Evolutionary conservation across 2,888 invertebrate genomes (phyloP).

Genomic region (Mycalesis mineus): DNA sequence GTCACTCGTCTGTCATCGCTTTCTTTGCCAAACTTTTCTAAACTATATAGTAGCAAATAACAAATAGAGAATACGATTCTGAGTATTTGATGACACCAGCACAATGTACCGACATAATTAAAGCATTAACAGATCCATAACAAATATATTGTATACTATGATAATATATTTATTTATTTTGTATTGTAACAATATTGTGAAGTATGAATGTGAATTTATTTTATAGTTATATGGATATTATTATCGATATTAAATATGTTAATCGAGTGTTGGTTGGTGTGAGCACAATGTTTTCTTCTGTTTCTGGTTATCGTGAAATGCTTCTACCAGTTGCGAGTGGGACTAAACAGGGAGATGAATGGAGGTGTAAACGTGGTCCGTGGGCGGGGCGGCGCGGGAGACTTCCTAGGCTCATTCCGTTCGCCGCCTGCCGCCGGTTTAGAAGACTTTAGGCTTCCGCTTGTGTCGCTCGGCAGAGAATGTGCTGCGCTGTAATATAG

Average conservation of each 20-base stretch:
- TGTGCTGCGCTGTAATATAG: slow-evolving; percentile 8
- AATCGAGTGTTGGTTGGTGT: slow-evolving; percentile 61
- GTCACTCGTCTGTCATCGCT: slow-evolving; percentile 54
- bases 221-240: slow-evolving; percentile 40
- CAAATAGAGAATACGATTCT: slow-evolving; percentile 44
- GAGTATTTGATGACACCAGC: slow-evolving; percentile 61
- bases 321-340: slow-evolving; percentile 61
- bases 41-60: slow-evolving; percentile 42
- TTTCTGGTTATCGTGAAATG: slow-evolving; percentile 47
- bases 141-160: slow-evolving; percentile 40
- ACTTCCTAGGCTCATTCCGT: slow-evolving; percentile 4
- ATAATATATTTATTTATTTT: slow-evolving; percentile 48
- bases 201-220: slow-evolving; percentile 53
- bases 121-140: slow-evolving; percentile 32
- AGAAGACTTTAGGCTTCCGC: slow-evolving; percentile 15
- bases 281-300: slow-evolving; percentile 56
- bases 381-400: slow-evolving; percentile 27
- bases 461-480: slow-evolving; percentile 1
- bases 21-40: slow-evolving; percentile 61
- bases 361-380: slow-evolving; percentile 31
- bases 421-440: slow-evolving; percentile 6
- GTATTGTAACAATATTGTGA: slow-evolving; percentile 46
- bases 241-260: slow-evolving; percentile 40
- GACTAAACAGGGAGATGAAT: slow-evolving; percentile 64
- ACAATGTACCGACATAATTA: slow-evolving; percentile 57